phyloP scores from a whole-genome alignment of 2,113 vertebrate genomes.

The Chaetops frenatus region DNA sequence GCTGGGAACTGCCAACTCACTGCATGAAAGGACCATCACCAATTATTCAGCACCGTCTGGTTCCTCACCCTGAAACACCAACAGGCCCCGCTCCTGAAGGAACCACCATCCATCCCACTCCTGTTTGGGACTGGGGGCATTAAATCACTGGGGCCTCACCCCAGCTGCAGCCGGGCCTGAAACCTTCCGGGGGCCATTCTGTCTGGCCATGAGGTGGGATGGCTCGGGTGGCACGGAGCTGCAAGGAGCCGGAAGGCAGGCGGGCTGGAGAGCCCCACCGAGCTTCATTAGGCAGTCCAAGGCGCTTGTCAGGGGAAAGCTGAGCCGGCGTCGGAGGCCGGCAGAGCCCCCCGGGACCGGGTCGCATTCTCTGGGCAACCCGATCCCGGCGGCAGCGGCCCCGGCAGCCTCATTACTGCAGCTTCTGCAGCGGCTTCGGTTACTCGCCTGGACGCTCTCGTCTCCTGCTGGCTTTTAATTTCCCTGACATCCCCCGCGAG shows the following conservation, averaged over 20 bases:
- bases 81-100: accelerated
- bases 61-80: neutral
- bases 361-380: slow-evolving; percentile 38
- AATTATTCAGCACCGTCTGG: neutral
- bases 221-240: neutral
- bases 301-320: slow-evolving; percentile 45
- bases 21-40: neutral
- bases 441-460: neutral
- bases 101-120: accelerated
- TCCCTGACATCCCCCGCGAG: neutral
- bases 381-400: slow-evolving; percentile 32
- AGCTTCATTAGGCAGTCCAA: slow-evolving; percentile 42
- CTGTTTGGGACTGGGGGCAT: accelerated
- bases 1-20: neutral
- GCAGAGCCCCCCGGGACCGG: slow-evolving; percentile 5
- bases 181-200: accelerated
- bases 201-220: neutral
- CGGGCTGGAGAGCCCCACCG: neutral
- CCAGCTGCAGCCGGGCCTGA: neutral
- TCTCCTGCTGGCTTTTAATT: slow-evolving; percentile 26
- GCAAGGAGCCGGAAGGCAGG: neutral
- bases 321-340: slow-evolving; percentile 5
- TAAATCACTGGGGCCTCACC: accelerated
- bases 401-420: slow-evolving; percentile 5
- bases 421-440: slow-evolving; percentile 15